Evolutionary conservation across 1,140 invertebrate species (phyloP).

Genomic region (Achatina immaculata): DNA sequence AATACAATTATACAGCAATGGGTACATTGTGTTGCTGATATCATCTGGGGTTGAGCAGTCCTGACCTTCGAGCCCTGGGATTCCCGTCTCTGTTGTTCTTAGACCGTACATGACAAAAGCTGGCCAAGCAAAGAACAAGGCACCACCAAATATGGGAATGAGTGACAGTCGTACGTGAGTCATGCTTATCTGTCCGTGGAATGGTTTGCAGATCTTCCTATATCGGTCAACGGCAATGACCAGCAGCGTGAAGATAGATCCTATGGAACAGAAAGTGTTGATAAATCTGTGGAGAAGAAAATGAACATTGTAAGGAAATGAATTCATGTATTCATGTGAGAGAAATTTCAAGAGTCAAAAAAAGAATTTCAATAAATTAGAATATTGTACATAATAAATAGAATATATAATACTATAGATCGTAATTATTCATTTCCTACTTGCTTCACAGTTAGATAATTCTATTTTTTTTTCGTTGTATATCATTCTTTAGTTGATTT

Average conservation of each 20-base stretch:
- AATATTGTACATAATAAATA: too few species aligned
- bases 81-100: slow-evolving; percentile 2
- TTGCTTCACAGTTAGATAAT: too few species aligned
- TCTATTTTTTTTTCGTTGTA: too few species aligned
- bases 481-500: too few species aligned
- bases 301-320: too few species aligned
- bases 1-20: slow-evolving; percentile 32
- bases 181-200: slow-evolving; percentile 25
- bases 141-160: background rate
- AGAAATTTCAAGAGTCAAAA: too few species aligned
- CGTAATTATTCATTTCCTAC: too few species aligned
- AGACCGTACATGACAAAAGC: slow-evolving; percentile 37
- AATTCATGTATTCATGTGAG: too few species aligned
- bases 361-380: too few species aligned
- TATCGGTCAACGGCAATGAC: slow-evolving; percentile 38
- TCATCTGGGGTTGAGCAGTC: slow-evolving; percentile 39
- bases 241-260: slow-evolving; percentile 26
- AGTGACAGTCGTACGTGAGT: slow-evolving; percentile 5
- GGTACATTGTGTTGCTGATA: slow-evolving; percentile 30
- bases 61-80: slow-evolving; percentile 19
- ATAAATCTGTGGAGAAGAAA: slow-evolving; percentile 13
- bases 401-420: too few species aligned
- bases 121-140: slow-evolving; percentile 22
- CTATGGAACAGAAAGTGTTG: slow-evolving; percentile 10
- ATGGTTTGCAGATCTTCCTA: slow-evolving; percentile 40